Evolutionary conservation across 2,797 vertebrate genomes (phyloP).

Genomic region (Atherinosoma microstoma): DNA sequence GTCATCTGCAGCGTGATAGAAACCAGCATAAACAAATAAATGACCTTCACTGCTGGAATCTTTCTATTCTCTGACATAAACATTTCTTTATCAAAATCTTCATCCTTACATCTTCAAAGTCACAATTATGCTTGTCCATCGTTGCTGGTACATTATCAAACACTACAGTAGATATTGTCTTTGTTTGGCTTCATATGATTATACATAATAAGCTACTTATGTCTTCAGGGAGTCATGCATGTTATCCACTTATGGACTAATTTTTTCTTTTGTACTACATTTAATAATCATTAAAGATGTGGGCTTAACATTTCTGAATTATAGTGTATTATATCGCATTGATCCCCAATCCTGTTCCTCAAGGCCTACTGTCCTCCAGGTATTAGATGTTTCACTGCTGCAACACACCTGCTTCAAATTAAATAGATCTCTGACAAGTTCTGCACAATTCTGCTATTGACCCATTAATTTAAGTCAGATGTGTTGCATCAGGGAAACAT

Average conservation of each 20-base stretch:
- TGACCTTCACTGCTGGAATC: neutral
- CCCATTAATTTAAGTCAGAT: too few relatives aligned
- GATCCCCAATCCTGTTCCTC: too few relatives aligned
- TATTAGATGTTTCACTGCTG: too few relatives aligned
- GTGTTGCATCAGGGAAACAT: too few relatives aligned
- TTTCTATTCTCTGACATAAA: neutral
- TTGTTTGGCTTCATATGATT: constrained; percentile 12
- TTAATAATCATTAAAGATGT: neutral
- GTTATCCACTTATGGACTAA: constrained; percentile 25
- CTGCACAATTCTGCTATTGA: too few relatives aligned
- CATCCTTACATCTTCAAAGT: neutral
- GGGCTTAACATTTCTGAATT: neutral
- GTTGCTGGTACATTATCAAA: neutral
- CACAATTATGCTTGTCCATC: neutral
- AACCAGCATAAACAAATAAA: constrained; percentile 8
- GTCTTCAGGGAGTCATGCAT: constrained; percentile 11
- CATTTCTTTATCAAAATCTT: constrained; percentile 5
- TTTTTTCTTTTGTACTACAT: neutral
- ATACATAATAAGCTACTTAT: constrained; percentile 20
- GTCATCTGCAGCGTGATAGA: neutral
- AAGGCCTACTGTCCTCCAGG: too few relatives aligned
- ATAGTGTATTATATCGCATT: too few relatives aligned
- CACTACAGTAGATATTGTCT: constrained; percentile 1
- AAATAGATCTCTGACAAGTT: too few relatives aligned
- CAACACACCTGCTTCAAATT: too few relatives aligned